These are phyloP conservation scores for Eristalinus aeneus DNA, from an alignment of 2,888 invertebrate species.

Conservation along the genomic window DNA sequence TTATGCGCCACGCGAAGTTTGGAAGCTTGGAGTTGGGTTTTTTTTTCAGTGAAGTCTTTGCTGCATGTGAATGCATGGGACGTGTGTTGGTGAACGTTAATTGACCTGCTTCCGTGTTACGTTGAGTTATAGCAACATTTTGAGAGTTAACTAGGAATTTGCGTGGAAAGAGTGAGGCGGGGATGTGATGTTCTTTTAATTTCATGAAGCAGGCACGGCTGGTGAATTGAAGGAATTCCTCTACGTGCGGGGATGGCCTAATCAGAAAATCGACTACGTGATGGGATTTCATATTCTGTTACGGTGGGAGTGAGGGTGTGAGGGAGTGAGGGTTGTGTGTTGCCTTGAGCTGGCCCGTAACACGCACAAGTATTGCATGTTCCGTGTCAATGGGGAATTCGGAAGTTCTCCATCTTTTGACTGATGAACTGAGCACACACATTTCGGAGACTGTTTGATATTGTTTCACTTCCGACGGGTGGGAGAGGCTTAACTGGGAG, in stretches of 20 bases:
- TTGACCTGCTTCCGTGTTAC: slow-evolving; percentile 61
- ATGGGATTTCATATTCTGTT: neutral
- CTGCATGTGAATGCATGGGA: slow-evolving; percentile 8
- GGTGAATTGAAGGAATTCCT: neutral
- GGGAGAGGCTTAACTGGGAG: neutral
- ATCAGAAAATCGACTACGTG: neutral
- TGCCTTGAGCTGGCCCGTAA: neutral
- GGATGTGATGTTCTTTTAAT: neutral
- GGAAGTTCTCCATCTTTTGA: neutral
- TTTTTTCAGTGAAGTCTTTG: neutral
- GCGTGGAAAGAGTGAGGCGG: slow-evolving; percentile 15
- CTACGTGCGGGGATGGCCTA: neutral
- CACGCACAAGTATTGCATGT: neutral
- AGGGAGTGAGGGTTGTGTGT: neutral
- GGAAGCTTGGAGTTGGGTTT: neutral
- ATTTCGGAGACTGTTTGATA: neutral
- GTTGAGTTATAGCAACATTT: slow-evolving; percentile 48
- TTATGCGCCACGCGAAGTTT: slow-evolving; percentile 51
- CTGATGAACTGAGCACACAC: neutral
- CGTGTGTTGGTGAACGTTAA: slow-evolving; percentile 31
- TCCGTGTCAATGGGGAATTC: neutral
- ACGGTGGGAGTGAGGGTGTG: neutral
- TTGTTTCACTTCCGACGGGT: neutral
- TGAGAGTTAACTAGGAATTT: slow-evolving; percentile 32
- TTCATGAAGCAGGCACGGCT: neutral